Base-by-base conservation (phyloP, 2,797 vertebrate genomes). In the Triplophysa yarkandensis region DNA sequence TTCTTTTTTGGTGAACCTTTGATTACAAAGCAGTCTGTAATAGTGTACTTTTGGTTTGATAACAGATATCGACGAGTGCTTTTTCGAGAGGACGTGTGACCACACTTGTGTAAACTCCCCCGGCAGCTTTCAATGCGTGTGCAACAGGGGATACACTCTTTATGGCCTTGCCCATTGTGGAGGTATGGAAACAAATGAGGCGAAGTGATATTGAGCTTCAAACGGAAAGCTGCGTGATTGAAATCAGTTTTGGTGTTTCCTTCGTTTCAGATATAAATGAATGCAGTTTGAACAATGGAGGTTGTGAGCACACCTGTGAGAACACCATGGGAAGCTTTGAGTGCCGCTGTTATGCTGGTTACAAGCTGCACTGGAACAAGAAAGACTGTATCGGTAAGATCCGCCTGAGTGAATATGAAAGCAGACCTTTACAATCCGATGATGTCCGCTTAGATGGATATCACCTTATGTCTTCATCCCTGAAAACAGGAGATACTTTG, bases 401-500 rank as follows among this genome's bases (percentile, higher is more conserved):
- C 74, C 72, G 48, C 52, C 13, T 27, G 27, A 50, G 32, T 27
- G 52, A 52, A 41, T 71, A 30, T 77, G 41, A 55, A 28, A 54
- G 43, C 43, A 44, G 57, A 36, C 9, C 36, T 48, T 46, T 6
- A 44, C 3, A 28, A 16, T 66, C 57, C 68, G 65, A 3, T 65
- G 62, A 27, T 43, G 68, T 68, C 13, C 10, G 65, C 36, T 50
- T 66, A 48, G 72, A 68, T 67, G 55, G 13, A 32, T 52, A 68
- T 62, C 77, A 50, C 2, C 43, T 80, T 19, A 43, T 55, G 70
- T 81, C 77, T 60, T 43, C 76, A 77, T 77, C 46, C 19, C 17
- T 34, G 2, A 93, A 97, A 96, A 96, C 95, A 98, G 95, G 96
- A 98, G 95, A 97, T 98, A 96, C 95, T 96, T 96, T 93, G 85